Conservation (phyloP, 2,797 vertebrate genomes). For the Clarias laeviceps region DNA sequence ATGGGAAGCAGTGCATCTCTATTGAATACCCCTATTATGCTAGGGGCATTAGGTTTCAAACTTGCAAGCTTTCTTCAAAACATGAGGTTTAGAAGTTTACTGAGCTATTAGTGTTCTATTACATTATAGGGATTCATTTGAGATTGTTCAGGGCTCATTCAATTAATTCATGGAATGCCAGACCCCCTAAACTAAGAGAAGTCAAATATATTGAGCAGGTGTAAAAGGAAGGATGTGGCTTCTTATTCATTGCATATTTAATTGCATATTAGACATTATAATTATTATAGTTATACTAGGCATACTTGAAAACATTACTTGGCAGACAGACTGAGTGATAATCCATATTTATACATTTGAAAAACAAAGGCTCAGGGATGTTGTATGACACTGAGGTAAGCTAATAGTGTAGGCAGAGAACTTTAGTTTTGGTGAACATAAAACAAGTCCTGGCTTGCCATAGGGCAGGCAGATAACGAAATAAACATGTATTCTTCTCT, state of each 20-base stretch:
- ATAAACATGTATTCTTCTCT: too few species aligned
- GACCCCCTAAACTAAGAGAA: conserved; percentile 5
- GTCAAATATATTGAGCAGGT: neutral
- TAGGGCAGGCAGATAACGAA: neutral
- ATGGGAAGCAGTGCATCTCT: neutral
- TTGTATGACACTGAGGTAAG: neutral
- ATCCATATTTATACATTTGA: neutral
- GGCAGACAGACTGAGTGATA: neutral
- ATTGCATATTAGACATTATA: neutral
- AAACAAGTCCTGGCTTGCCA: neutral
- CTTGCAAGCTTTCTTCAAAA: conserved; percentile 26
- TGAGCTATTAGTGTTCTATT: conserved; percentile 22
- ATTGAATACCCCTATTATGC: neutral
- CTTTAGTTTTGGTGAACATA: neutral
- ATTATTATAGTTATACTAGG: neutral
- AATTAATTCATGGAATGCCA: conserved; percentile 36
- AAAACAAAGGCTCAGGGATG: neutral
- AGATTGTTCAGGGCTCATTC: conserved; percentile 39
- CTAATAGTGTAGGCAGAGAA: neutral
- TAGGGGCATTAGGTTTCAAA: neutral
- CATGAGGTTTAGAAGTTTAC: conserved; percentile 9
- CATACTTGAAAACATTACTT: neutral
- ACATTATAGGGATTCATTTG: conserved; percentile 28
- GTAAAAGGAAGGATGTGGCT: neutral
- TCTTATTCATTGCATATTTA: neutral